Percentiles rank a stretch among this genome's conserved stretches.
Conservation (phyloP, 1,140 invertebrate species). For the Calycopis cecrops region DNA sequence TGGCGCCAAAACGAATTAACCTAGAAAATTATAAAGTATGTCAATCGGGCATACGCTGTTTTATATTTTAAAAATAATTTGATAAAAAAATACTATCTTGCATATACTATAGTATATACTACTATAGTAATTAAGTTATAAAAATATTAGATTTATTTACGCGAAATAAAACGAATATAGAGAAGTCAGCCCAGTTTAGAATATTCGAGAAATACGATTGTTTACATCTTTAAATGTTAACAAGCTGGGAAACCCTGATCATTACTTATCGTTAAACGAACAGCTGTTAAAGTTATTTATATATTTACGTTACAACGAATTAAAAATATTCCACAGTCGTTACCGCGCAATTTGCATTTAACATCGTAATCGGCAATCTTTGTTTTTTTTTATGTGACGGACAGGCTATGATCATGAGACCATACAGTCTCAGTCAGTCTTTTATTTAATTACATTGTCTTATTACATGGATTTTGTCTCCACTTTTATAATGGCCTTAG, state of each 20-base stretch:
- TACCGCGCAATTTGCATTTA: background rate
- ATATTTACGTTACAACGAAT: background rate
- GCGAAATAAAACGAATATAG: background rate
- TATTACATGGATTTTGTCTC: too few species aligned
- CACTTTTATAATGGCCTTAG: too few species aligned
- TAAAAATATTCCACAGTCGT: constrained; percentile 8
- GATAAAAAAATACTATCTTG: too few species aligned
- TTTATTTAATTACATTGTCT: too few species aligned
- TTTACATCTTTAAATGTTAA: background rate
- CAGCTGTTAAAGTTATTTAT: background rate
- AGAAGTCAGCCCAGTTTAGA: background rate
- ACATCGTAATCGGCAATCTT: too few species aligned
- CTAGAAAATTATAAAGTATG: constrained; percentile 15
- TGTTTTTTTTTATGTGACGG: too few species aligned
- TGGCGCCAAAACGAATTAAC: constrained; percentile 4
- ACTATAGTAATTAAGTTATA: too few species aligned
- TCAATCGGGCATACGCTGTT: constrained; percentile 2
- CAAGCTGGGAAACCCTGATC: constrained; percentile 1
- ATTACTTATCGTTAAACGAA: background rate
- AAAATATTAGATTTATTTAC: too few species aligned
- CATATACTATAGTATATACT: too few species aligned
- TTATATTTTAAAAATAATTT: background rate
- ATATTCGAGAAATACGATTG: background rate
- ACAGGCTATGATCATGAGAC: too few species aligned
- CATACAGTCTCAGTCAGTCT: too few species aligned